Evolutionary conservation across 2,113 vertebrate species (phyloP).

Genomic region (Embiotoca jacksoni): DNA sequence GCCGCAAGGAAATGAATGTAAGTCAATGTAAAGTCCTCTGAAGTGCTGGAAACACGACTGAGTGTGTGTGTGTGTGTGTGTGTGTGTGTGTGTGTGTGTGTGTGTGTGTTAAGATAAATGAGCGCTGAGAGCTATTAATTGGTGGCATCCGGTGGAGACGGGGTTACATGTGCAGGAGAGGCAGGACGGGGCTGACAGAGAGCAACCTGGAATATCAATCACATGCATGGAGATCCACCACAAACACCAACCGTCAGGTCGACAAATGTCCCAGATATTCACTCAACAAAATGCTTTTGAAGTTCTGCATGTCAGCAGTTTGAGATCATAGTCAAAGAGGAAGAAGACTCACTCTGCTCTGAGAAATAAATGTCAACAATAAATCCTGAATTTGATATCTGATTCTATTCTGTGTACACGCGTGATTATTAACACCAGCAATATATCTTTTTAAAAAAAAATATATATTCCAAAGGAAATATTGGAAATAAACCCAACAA

Average conservation of each 20-base stretch:
- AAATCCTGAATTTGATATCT: too few relatives aligned
- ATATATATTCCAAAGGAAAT: too few relatives aligned
- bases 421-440: too few relatives aligned
- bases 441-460: too few relatives aligned
- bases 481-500: too few relatives aligned
- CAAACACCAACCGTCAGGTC: constrained; percentile 1
- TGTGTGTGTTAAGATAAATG: constrained; percentile 48
- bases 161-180: constrained; percentile 46
- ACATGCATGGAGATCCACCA: constrained; percentile 11
- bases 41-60: background rate
- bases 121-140: constrained; percentile 63
- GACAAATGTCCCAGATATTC: background rate
- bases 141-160: constrained; percentile 69
- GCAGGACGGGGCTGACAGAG: constrained; percentile 7
- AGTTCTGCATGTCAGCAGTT: background rate
- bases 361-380: too few relatives aligned
- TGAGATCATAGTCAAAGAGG: too few relatives aligned
- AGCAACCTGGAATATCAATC: background rate
- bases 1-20: background rate
- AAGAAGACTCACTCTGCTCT: too few relatives aligned
- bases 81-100: constrained; percentile 2
- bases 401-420: too few relatives aligned
- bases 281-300: background rate
- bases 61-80: constrained; percentile 3
- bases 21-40: background rate